Conservation (phyloP, 2,113 vertebrate genomes). For the Jacana jacana region DNA sequence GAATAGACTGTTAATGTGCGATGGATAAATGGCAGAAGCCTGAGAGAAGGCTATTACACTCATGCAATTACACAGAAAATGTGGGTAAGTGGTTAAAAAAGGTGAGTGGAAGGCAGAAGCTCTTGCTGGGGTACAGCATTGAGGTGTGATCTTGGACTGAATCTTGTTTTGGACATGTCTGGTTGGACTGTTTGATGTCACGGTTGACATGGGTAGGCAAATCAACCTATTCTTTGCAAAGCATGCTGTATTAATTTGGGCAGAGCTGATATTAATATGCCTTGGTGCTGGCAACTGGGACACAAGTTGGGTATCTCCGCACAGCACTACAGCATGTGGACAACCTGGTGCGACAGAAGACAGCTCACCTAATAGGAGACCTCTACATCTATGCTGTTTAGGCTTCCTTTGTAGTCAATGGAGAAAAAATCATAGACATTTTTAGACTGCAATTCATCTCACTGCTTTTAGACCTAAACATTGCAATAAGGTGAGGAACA, state of each 20-base stretch:
- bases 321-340: neutral
- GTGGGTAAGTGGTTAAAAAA: neutral
- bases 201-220: accelerated
- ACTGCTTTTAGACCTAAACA: neutral
- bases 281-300: neutral
- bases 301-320: neutral
- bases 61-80: neutral
- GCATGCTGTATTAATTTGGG: neutral
- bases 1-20: neutral
- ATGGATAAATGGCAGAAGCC: constrained; percentile 7
- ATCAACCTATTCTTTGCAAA: neutral
- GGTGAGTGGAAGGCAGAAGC: neutral
- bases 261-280: neutral
- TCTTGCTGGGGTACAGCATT: neutral
- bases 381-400: neutral
- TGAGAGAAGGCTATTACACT: constrained; percentile 9
- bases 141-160: neutral
- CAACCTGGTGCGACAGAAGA: neutral
- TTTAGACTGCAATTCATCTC: neutral
- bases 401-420: neutral
- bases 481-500: neutral
- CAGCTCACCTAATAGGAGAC: neutral
- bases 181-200: neutral
- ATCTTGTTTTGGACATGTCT: neutral
- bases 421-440: neutral